phyloP scores from a whole-genome alignment of 1,140 invertebrate genomes.

The Elysia chlorotica region DNA sequence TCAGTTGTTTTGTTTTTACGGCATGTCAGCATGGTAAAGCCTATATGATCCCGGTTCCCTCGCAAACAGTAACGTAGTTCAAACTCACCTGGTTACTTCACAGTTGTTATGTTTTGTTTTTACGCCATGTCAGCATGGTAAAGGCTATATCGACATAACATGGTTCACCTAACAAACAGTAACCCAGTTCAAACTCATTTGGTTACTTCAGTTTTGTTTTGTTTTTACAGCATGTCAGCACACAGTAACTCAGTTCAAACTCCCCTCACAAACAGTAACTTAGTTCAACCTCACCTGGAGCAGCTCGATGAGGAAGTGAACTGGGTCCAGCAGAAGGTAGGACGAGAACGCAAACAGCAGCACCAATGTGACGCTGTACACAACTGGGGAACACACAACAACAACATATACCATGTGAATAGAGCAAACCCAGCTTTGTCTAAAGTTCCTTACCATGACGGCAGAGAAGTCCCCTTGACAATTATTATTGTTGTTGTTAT shows the following conservation, averaged over 20 bases:
- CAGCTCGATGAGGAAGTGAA: conserved; percentile 33
- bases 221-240: background rate
- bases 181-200: background rate
- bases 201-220: no score
- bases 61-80: background rate
- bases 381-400: conserved; percentile 34
- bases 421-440: background rate
- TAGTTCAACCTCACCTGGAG: conserved; percentile 31
- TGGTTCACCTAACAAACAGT: no score
- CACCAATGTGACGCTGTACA: conserved; percentile 35
- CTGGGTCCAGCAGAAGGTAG: conserved; percentile 39
- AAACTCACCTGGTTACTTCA: no score
- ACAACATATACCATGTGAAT: background rate
- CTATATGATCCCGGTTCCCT: no score
- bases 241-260: no score
- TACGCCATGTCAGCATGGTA: no score
- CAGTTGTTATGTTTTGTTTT: no score
- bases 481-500: background rate
- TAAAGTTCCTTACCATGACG: background rate
- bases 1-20: background rate
- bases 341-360: conserved; percentile 38
- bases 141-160: no score
- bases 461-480: background rate
- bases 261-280: background rate
- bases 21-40: background rate